These are phyloP conservation scores for Xiphias gladius DNA, from an alignment of 2,113 vertebrate genomes.

Conservation along the genomic window DNA sequence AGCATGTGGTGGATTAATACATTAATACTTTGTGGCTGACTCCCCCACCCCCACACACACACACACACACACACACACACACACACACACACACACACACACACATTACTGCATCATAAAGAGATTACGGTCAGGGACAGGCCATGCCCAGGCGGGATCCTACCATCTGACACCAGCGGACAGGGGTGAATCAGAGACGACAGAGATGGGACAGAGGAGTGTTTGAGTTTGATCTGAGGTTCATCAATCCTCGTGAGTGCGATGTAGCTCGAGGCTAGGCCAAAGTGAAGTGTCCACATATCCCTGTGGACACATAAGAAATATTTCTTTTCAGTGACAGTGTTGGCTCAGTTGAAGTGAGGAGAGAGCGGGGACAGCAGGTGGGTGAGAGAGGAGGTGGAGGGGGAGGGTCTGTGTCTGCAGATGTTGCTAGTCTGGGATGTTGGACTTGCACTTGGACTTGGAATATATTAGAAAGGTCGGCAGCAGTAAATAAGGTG, in stretches of 20 bases:
- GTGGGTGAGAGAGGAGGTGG: slow-evolving; percentile 48
- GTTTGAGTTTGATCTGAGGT: slow-evolving; percentile 5
- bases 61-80: too few species aligned
- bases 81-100: too few species aligned
- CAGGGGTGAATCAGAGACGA: slow-evolving; percentile 41
- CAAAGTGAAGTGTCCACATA: neutral
- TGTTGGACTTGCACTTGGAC: slow-evolving; percentile 45
- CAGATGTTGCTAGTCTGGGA: slow-evolving; percentile 72
- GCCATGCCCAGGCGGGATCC: slow-evolving; percentile 66
- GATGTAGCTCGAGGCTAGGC: neutral
- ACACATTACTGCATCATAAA: slow-evolving; percentile 72
- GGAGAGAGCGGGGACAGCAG: slow-evolving; percentile 61
- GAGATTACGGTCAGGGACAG: slow-evolving; percentile 74
- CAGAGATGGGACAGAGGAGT: neutral
- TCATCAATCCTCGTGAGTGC: neutral
- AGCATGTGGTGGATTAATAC: slow-evolving; percentile 79
- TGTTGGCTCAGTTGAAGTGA: slow-evolving; percentile 49
- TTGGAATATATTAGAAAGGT: slow-evolving; percentile 52
- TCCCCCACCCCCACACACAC: slow-evolving; percentile 18
- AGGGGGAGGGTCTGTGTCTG: slow-evolving; percentile 62
- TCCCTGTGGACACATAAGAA: neutral
- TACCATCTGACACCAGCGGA: slow-evolving; percentile 58
- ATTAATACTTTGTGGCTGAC: slow-evolving; percentile 70
- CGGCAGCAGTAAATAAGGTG: slow-evolving; percentile 35
- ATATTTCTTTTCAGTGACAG: slow-evolving; percentile 3